phyloP scores from a whole-genome alignment of 2,888 invertebrate genomes.

The Gortyna flavago region DNA sequence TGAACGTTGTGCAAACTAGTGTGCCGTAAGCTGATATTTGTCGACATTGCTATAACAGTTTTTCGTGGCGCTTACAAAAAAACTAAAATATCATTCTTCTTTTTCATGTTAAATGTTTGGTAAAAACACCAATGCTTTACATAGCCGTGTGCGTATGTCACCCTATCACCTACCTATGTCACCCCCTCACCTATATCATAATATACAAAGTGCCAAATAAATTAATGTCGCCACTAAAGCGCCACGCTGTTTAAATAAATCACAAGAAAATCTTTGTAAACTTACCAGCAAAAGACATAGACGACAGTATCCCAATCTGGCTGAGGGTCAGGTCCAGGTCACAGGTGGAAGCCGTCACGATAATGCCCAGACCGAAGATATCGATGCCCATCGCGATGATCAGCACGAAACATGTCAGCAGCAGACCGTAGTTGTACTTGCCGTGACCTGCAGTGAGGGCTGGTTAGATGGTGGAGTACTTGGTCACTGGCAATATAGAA shows the following conservation, averaged over 20 bases:
- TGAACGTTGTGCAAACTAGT: not conserved
- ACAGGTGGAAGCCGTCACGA: slow-evolving; percentile 74
- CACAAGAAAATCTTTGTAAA: not conserved
- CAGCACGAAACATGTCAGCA: slow-evolving; percentile 71
- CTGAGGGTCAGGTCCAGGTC: slow-evolving; percentile 81
- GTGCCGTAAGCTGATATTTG: not conserved
- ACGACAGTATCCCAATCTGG: slow-evolving; percentile 91
- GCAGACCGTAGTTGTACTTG: slow-evolving; percentile 73
- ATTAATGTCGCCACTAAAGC: too few relatives aligned
- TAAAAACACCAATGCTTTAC: not conserved
- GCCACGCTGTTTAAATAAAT: not conserved
- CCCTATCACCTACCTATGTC: not conserved
- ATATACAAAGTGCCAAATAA: too few relatives aligned
- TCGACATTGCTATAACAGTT: not conserved
- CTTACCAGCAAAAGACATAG: slow-evolving; percentile 91
- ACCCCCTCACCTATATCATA: not conserved
- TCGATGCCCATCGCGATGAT: slow-evolving; percentile 67
- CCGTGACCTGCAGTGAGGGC: slow-evolving; percentile 72
- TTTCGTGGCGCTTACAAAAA: slow-evolving; percentile 75
- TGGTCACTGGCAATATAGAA: not conserved
- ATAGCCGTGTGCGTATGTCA: not conserved
- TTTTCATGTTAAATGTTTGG: not conserved
- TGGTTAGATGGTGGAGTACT: not conserved
- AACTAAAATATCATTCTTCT: not conserved
- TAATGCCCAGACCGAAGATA: slow-evolving; percentile 70